Evolutionary conservation across 2,888 invertebrate genomes (phyloP).

Genomic region (Pammene aurita): DNA sequence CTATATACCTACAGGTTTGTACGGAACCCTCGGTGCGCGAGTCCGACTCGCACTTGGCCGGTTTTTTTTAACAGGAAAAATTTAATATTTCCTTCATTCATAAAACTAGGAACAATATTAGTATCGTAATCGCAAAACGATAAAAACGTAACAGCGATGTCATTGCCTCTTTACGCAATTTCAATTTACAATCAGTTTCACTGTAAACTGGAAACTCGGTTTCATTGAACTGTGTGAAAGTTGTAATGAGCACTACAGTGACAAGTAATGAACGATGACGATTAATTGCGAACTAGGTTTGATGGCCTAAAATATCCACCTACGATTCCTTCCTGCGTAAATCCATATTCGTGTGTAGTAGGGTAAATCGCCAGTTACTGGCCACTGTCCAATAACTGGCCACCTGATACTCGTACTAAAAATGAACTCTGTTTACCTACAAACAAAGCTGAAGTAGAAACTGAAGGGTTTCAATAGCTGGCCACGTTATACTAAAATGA

Average conservation of each 20-base stretch:
- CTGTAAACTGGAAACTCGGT: conserved; percentile 64
- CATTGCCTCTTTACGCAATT: conserved; percentile 45
- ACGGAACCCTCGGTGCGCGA: no score
- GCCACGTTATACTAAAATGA: no score
- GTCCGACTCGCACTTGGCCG: no score
- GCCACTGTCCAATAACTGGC: no score
- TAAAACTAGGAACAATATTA: conserved; percentile 16
- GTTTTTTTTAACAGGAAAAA: background rate
- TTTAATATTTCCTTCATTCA: background rate
- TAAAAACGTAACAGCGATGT: conserved; percentile 39
- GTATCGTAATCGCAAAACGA: conserved; percentile 21
- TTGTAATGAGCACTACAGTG: conserved; percentile 32
- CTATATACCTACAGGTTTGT: no score
- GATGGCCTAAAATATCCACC: background rate
- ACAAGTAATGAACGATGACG: conserved; percentile 18
- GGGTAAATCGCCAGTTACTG: no score
- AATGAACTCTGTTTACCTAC: no score
- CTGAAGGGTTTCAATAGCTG: no score
- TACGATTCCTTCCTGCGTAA: no score
- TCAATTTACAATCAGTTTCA: conserved; percentile 54
- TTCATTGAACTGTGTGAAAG: conserved; percentile 66
- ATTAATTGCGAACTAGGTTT: background rate
- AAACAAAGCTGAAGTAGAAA: no score
- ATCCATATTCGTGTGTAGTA: no score
- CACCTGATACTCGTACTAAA: no score